Evolutionary conservation across 1,140 invertebrate species (phyloP), one percentile per base, ranked within the genome.

Genomic region (Drosophila pectinifera): DNA sequence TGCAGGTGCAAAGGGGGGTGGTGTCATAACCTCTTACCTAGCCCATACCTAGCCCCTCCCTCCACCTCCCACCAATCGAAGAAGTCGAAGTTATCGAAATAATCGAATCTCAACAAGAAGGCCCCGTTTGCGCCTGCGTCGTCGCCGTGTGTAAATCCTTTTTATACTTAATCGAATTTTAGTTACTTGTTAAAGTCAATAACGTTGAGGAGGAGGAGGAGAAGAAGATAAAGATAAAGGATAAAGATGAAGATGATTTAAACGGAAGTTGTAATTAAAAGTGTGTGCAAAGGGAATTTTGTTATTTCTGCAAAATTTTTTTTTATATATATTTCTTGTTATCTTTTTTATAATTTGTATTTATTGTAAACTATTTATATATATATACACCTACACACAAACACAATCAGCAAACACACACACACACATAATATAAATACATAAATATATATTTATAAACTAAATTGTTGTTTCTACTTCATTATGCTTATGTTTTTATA

Each of bases 391-490:
- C 53, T 22, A 39, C 22, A 61, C 24, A 65, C 28, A 54, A 20
- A 68, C 53, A 76, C 70, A 74, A 73, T 65, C 61, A 69, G 45
- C 28, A 55, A 63, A 58, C 42, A 38, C 16, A 45, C 26, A 56
- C 41, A 73, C 24, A 77, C 63, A 67, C 69, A 59, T 81, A 77
- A 81, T 82, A 78, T 74, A 74, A 75, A 76, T 80, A 72, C 73
- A 73, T 77, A 72, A 61, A 73, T 73, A 81, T 73, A 70, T 70
- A 70, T 70, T 70, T 82, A 64, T 63, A 86, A 74, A 81, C 73
- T 54, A 82, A 82, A 82, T 88, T 88, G 83, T 88, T 86, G 74
- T 78, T 85, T 86, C 70, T 86, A 86, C 78, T 65, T 79, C 72
- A 75, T 67, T 63, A 82, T 78, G 55, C 55, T 48, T 78, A 57